phyloP scores from a whole-genome alignment of 2,797 vertebrate species.

The Myotis findleyi region DNA sequence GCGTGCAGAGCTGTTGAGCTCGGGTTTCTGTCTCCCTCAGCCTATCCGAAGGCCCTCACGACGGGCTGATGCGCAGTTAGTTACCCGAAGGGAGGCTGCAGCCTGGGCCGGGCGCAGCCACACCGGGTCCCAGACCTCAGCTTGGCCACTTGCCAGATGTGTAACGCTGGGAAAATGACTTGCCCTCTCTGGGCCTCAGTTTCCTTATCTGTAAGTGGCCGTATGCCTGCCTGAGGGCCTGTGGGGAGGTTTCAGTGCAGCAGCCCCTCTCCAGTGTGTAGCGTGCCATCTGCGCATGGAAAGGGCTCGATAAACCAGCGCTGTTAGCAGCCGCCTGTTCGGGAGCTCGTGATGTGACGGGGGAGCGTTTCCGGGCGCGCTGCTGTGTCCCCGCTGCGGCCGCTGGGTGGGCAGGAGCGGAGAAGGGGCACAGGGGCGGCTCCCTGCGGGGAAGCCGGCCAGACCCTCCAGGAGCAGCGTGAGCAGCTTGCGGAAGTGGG shows the following conservation, averaged over 20 bases:
- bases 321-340: not conserved
- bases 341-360: not conserved
- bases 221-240: not conserved
- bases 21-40: not conserved
- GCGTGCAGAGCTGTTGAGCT: not conserved
- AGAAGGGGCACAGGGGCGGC: not conserved
- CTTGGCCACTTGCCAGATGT: not conserved
- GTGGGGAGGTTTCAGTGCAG: not conserved
- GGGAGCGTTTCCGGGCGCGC: not conserved
- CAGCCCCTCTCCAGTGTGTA: not conserved
- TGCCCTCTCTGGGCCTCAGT: not conserved
- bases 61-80: not conserved
- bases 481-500: not conserved
- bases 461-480: not conserved
- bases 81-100: not conserved
- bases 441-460: not conserved
- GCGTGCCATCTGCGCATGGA: fast-evolving
- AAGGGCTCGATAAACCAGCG: not conserved
- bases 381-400: not conserved
- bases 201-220: not conserved
- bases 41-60: not conserved
- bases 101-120: not conserved
- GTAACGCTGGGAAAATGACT: not conserved
- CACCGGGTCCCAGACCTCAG: not conserved
- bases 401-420: not conserved